Conservation (phyloP, 2,113 vertebrate genomes). For the Tapirus terrestris region DNA sequence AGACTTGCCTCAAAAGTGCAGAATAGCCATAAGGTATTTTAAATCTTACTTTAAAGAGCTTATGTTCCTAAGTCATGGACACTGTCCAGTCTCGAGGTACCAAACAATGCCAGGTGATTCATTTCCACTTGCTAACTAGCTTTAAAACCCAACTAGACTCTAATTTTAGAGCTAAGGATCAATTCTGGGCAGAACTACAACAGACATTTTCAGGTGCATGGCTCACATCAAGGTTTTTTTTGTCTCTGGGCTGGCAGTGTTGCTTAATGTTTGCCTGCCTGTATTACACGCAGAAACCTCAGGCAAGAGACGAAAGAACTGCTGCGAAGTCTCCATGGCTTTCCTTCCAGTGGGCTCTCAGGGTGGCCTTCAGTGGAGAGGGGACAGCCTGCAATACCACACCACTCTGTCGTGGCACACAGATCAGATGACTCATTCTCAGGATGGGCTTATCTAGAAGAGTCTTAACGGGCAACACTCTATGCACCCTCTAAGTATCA, state of each 20-base stretch:
- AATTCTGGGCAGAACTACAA: constrained; percentile 37
- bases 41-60: constrained; percentile 24
- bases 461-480: neutral
- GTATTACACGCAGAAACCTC: neutral
- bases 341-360: neutral
- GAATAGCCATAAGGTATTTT: neutral
- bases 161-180: constrained; percentile 51
- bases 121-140: neutral
- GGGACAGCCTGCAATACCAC: neutral
- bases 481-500: neutral
- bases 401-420: neutral
- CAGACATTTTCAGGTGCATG: neutral
- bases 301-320: neutral
- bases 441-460: neutral
- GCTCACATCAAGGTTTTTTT: neutral
- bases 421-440: neutral
- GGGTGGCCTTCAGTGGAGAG: neutral
- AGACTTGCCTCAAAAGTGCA: neutral
- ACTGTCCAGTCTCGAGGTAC: neutral
- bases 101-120: neutral
- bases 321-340: neutral
- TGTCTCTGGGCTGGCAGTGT: neutral
- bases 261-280: constrained; percentile 5
- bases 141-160: constrained; percentile 59
- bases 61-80: constrained; percentile 19